Evolutionary conservation across 1,140 invertebrate species (phyloP), one percentile per base, ranked within the genome.

Genomic region (Scaptodrosophila lebanonensis): DNA sequence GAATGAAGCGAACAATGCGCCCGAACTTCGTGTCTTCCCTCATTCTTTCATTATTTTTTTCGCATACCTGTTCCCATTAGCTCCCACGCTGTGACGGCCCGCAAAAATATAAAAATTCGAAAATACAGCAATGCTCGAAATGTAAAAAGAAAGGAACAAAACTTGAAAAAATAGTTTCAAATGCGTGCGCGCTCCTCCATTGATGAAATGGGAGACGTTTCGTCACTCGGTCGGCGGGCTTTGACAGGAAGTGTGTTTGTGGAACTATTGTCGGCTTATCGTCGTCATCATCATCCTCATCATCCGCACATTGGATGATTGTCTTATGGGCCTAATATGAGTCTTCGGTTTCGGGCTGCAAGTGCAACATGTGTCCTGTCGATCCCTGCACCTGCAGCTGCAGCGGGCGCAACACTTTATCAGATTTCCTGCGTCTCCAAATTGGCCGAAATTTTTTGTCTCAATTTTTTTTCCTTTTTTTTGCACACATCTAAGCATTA

Each of bases 61-160:
- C 36, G 17, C 33, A 45, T 39, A 47, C 16, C 35, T 8, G 22
- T 25, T 25, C 22, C 22, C 22, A 25, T 47, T 30, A 38, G 58
- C 68, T 77, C 72, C 72, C 72, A 77, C 72, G 72, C 73, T 71
- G 51, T 39, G n/a, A n/a, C n/a, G n/a, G n/a, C n/a, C n/a, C n/a
- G n/a, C n/a, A n/a, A n/a, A n/a, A n/a, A n/a, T n/a, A n/a, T n/a
- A n/a, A n/a, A n/a, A n/a, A n/a, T n/a, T n/a, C n/a, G n/a, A n/a
- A n/a, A n/a, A n/a, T n/a, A n/a, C n/a, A n/a, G n/a, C n/a, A n/a
- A n/a, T n/a, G n/a, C n/a, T n/a, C n/a, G n/a, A n/a, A n/a, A n/a
- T n/a, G 60, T 44, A 33, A 52, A 43, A 53, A 39, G 27, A 43
- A 42, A 8, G 20, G 3, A 38, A 11, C 8, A 0, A 0, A 32